phyloP scores from a whole-genome alignment of 2,797 vertebrate genomes.

The Iguana delicatissima region DNA sequence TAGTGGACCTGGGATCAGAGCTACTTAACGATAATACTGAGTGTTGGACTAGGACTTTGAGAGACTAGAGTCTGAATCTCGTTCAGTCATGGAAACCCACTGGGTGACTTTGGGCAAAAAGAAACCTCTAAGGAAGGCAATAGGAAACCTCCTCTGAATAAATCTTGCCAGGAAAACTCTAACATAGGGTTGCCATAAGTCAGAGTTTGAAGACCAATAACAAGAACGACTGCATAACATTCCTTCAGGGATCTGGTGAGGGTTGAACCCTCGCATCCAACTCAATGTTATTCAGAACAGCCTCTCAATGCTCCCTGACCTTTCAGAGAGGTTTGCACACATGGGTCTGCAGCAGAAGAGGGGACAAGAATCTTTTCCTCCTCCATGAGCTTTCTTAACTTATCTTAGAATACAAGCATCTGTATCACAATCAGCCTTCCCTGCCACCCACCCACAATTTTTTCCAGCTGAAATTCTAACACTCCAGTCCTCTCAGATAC shows the following conservation, averaged over 20 bases:
- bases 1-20: too few species aligned
- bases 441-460: background rate
- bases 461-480: background rate
- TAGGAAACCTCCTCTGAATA: too few species aligned
- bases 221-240: too few species aligned
- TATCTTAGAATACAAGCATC: background rate
- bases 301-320: background rate
- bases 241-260: background rate
- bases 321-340: background rate
- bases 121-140: too few species aligned
- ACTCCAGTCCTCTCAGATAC: background rate
- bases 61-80: too few species aligned
- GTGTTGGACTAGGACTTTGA: too few species aligned
- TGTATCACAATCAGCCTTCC: background rate
- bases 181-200: too few species aligned
- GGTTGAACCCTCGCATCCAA: background rate
- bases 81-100: too few species aligned
- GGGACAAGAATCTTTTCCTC: background rate
- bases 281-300: background rate
- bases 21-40: too few species aligned
- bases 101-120: too few species aligned
- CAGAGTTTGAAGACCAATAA: too few species aligned
- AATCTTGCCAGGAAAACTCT: too few species aligned
- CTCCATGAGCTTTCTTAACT: background rate
- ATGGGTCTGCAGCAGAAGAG: background rate